Conservation (phyloP, 2,113 vertebrate genomes). For the Ondatra zibethicus region DNA sequence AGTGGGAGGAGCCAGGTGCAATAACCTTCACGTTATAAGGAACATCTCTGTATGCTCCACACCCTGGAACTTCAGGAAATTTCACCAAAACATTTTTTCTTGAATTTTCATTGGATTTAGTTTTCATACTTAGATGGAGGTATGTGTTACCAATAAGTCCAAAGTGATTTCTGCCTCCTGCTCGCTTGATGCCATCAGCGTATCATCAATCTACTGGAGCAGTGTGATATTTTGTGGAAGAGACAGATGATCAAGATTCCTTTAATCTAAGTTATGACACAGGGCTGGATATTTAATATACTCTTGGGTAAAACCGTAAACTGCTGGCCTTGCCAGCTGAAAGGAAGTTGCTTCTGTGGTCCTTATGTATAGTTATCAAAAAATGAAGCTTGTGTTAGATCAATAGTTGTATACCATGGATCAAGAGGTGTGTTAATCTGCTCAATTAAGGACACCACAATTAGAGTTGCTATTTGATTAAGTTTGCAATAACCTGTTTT, state of each 20-base stretch:
- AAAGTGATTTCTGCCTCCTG: background rate
- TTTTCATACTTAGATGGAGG: background rate
- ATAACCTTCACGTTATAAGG: background rate
- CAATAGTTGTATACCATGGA: background rate
- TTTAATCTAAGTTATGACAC: background rate
- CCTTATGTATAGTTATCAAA: background rate
- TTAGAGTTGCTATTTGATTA: background rate
- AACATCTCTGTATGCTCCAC: background rate
- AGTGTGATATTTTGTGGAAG: background rate
- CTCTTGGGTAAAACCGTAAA: background rate
- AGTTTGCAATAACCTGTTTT: background rate
- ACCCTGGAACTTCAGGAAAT: background rate
- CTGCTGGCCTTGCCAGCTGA: background rate
- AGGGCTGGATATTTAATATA: background rate
- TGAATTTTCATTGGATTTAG: background rate
- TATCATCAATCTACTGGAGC: background rate
- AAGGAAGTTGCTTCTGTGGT: background rate
- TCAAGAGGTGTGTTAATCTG: background rate
- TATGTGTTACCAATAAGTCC: background rate
- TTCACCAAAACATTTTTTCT: background rate
- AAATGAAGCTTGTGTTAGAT: background rate
- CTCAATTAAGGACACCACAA: background rate
- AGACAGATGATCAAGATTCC: background rate
- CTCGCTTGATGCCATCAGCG: background rate
- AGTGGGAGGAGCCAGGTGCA: background rate